Base-by-base conservation (phyloP, 2,888 invertebrate species). In the Cylindroiulus punctatus region DNA sequence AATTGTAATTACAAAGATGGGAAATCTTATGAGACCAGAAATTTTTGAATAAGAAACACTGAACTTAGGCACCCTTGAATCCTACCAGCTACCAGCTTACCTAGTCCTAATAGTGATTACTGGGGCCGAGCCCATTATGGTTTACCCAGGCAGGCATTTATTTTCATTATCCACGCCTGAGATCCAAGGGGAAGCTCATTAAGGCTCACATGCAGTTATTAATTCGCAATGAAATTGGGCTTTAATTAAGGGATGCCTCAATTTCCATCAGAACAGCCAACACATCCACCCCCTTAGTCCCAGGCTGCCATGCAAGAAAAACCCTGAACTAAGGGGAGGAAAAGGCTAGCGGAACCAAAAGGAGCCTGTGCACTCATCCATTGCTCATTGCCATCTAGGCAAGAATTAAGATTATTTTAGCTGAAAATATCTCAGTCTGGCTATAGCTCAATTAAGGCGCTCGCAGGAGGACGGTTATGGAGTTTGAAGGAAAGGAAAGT, bases 171-270 rank as follows among this genome's bases (percentile, higher is more conserved):
- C 12, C 22, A 65, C 26, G 65, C 65, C 26, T 65, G 65, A 65
- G n/a, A 65, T n/a, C 65, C 65, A 65, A 22, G 26, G 44, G 65
- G 65, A 65, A 65, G 65, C 65, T 65, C 65, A 65, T 65, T 65
- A 65, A 65, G 26, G 65, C 26, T 65, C 26, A 65, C 26, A 22
- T 65, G 65, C 65, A 65, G 65, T 26, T 65, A 65, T 65, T 65
- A 65, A 65, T 65, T 65, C 65, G 65, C 65, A 65, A n/a, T 65
- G 65, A 65, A 65, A 65, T 65, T 65, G 26, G 65, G 65, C 65
- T 65, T 22, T 65, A 65, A 65, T 65, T 65, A 65, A 65, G 65
- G 65, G 26, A 65, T n/a, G 65, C 65, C n/a, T 26, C 65, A 65
- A 65, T 65, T 65, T 65, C 22, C 26, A 65, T 65, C 22, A 65